Evolutionary conservation across 1,140 invertebrate species (phyloP).

Genomic region (Magallana angulata): DNA sequence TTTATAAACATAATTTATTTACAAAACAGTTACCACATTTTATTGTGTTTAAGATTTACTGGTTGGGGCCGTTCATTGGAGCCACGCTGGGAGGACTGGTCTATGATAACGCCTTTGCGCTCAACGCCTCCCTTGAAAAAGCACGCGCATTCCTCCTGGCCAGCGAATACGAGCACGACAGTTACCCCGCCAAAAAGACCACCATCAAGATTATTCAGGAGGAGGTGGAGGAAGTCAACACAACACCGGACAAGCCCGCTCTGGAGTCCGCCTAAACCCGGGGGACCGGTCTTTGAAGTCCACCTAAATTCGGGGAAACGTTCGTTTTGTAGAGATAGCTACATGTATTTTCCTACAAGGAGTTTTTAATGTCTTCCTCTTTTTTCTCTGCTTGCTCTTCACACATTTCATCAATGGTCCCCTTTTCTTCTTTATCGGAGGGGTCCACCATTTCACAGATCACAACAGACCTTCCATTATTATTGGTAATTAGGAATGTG

Average conservation of each 20-base stretch:
- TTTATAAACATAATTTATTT: neutral
- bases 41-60: constrained; percentile 86
- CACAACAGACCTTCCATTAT: constrained; percentile 25
- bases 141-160: constrained; percentile 65
- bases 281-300: neutral
- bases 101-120: constrained; percentile 87
- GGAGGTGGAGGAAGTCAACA: constrained; percentile 39
- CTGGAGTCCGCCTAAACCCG: constrained; percentile 35
- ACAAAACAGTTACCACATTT: neutral
- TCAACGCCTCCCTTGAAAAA: constrained; percentile 67
- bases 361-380: neutral
- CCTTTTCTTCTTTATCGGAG: neutral
- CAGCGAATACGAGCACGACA: constrained; percentile 68
- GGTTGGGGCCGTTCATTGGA: constrained; percentile 91
- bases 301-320: neutral
- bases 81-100: constrained; percentile 87
- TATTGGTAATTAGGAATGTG: constrained; percentile 22
- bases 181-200: constrained; percentile 52
- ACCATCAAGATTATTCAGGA: constrained; percentile 44
- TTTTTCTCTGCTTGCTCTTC: neutral
- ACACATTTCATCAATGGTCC: neutral
- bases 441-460: constrained; percentile 21
- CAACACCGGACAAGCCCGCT: neutral
- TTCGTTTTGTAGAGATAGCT: too few relatives aligned
- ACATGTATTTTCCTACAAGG: too few relatives aligned